phyloP scores from a whole-genome alignment of 2,888 invertebrate species.

The Erebia aethiops region DNA sequence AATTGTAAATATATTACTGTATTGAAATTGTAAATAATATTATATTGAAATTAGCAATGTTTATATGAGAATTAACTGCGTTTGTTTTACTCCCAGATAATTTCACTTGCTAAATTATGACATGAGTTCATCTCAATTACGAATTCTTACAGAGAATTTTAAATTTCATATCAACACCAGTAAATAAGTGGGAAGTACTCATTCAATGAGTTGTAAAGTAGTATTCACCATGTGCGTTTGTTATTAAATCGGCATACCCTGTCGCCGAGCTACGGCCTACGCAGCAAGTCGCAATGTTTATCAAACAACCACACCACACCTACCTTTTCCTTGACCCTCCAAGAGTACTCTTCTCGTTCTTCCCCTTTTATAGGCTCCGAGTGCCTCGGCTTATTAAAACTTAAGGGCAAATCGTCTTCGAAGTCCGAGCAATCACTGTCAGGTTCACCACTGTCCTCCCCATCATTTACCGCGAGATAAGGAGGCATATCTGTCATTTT shows the following conservation, averaged over 20 bases:
- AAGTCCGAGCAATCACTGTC: conserved; percentile 75
- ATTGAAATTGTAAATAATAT: too few species aligned
- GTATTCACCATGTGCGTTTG: conserved; percentile 72
- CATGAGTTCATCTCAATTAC: not conserved
- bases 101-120: not conserved
- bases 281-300: conserved; percentile 40
- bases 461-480: conserved; percentile 75
- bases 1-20: too few species aligned
- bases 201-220: not conserved
- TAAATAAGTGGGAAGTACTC: not conserved
- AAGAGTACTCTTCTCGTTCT: conserved; percentile 90
- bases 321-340: conserved; percentile 97
- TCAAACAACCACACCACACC: conserved; percentile 37
- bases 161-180: not conserved
- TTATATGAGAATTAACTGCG: not conserved
- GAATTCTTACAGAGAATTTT: not conserved
- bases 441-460: conserved; percentile 68
- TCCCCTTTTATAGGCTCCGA: conserved; percentile 72
- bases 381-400: conserved; percentile 87
- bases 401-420: conserved; percentile 87
- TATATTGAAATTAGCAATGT: too few species aligned
- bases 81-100: not conserved
- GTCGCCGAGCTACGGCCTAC: conserved; percentile 28
- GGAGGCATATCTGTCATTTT: conserved; percentile 83
- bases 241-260: conserved; percentile 55